Evolutionary conservation across 2,797 vertebrate genomes (phyloP).

Genomic region (Decapterus maruadsi): DNA sequence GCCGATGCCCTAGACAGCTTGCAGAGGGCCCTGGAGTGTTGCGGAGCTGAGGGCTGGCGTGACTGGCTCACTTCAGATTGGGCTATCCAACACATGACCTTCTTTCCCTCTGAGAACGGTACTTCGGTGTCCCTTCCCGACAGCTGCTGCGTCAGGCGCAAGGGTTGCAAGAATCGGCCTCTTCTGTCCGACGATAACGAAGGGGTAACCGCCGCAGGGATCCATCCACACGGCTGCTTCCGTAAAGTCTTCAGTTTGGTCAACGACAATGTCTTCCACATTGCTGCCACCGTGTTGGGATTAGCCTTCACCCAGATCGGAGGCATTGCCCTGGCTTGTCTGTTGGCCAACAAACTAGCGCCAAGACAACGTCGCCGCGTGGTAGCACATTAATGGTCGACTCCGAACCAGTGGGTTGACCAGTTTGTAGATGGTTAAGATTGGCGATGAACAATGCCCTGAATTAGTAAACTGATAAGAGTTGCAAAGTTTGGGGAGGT

Average conservation of each 20-base stretch:
- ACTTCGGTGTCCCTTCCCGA: slow-evolving; percentile 87
- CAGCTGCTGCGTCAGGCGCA: slow-evolving; percentile 89
- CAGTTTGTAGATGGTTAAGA: slow-evolving; percentile 12
- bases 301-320: slow-evolving; percentile 87
- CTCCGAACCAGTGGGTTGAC: neutral
- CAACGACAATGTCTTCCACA: slow-evolving; percentile 88
- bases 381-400: slow-evolving; percentile 65
- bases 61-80: slow-evolving; percentile 92
- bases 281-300: slow-evolving; percentile 89
- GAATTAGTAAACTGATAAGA: neutral
- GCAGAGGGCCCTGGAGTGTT: slow-evolving; percentile 89
- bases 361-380: slow-evolving; percentile 74
- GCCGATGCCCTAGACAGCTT: slow-evolving; percentile 89
- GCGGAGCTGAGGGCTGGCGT: slow-evolving; percentile 89
- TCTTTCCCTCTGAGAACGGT: slow-evolving; percentile 71
- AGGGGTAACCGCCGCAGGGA: slow-evolving; percentile 63
- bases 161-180: slow-evolving; percentile 86
- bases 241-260: slow-evolving; percentile 89
- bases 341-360: slow-evolving; percentile 86
- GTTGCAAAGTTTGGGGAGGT: slow-evolving; percentile 3
- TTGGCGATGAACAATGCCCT: slow-evolving; percentile 4
- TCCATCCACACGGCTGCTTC: slow-evolving; percentile 90
- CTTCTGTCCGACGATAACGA: slow-evolving; percentile 70
- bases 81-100: slow-evolving; percentile 81
- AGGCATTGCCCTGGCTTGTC: slow-evolving; percentile 88